Evolutionary conservation across 2,113 vertebrate genomes (phyloP).

Genomic region (Pelusios castaneus): DNA sequence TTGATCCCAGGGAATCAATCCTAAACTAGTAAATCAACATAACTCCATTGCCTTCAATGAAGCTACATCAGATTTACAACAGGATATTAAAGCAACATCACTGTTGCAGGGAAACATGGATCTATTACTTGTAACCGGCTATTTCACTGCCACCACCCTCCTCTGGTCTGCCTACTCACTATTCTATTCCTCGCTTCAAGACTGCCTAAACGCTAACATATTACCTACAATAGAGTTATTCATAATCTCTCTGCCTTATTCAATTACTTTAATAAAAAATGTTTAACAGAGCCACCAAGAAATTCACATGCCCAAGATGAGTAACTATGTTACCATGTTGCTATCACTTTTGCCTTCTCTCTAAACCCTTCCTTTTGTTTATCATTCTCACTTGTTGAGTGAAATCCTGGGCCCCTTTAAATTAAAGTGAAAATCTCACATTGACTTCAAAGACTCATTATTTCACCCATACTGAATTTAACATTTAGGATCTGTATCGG

Average conservation of each 20-base stretch:
- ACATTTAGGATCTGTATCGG: neutral
- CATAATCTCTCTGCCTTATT: neutral
- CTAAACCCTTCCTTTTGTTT: neutral
- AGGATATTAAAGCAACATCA: neutral
- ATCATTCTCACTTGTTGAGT: neutral
- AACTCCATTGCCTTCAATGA: too few species aligned
- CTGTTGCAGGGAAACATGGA: neutral
- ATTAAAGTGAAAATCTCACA: neutral
- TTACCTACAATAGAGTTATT: neutral
- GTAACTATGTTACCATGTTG: neutral
- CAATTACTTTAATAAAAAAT: neutral
- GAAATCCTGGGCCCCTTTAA: neutral
- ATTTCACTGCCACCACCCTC: neutral
- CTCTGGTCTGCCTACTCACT: neutral
- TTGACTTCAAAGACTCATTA: neutral
- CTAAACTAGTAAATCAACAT: neutral
- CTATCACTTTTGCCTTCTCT: neutral
- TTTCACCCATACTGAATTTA: neutral
- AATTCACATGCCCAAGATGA: fast-evolving
- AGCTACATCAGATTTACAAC: neutral
- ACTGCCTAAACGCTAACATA: neutral
- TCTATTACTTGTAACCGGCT: neutral
- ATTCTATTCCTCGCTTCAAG: neutral
- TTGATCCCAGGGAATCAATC: neutral
- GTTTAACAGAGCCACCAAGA: neutral